Conservation (phyloP, 1,140 invertebrate genomes). For the Neodiprion fabricii region DNA sequence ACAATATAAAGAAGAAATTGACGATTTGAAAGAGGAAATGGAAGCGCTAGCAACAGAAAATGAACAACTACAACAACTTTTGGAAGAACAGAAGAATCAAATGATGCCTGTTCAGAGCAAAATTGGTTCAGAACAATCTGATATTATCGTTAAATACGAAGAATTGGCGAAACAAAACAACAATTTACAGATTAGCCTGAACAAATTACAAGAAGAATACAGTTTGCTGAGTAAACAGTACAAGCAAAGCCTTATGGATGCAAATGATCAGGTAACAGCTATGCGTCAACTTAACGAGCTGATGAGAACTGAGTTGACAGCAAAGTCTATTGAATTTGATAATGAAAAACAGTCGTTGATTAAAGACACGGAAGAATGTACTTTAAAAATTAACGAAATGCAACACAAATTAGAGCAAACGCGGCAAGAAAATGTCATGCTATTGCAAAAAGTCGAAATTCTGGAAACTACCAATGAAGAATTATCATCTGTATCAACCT, state of each 20-base stretch:
- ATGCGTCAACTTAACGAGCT: conserved; percentile 42
- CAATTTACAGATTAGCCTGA: conserved; percentile 35
- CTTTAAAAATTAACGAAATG: conserved; percentile 25
- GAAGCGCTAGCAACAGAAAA: conserved; percentile 72
- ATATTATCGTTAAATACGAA: conserved; percentile 37
- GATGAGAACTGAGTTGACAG: conserved; percentile 34
- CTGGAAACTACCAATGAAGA: conserved; percentile 45
- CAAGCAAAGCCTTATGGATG: conserved; percentile 45
- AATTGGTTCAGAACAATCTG: conserved; percentile 30
- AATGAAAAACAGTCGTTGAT: not conserved
- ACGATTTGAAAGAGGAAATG: conserved; percentile 63
- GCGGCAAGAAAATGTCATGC: conserved; percentile 50
- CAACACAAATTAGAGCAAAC: conserved; percentile 52
- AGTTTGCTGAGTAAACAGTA: conserved; percentile 41
- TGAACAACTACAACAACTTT: conserved; percentile 72
- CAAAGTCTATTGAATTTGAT: conserved; percentile 21
- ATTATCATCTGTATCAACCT: conserved; percentile 25
- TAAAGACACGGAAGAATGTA: not conserved
- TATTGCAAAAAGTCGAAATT: conserved; percentile 48
- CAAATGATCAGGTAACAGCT: conserved; percentile 42
- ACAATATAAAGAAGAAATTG: conserved; percentile 51
- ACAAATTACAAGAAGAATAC: conserved; percentile 44
- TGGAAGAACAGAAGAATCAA: conserved; percentile 65
- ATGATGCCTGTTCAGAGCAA: conserved; percentile 42
- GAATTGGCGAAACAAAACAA: conserved; percentile 32